These are phyloP conservation scores for Heliangelus exortis DNA, from an alignment of 2,797 vertebrate species.

Conservation along the genomic window DNA sequence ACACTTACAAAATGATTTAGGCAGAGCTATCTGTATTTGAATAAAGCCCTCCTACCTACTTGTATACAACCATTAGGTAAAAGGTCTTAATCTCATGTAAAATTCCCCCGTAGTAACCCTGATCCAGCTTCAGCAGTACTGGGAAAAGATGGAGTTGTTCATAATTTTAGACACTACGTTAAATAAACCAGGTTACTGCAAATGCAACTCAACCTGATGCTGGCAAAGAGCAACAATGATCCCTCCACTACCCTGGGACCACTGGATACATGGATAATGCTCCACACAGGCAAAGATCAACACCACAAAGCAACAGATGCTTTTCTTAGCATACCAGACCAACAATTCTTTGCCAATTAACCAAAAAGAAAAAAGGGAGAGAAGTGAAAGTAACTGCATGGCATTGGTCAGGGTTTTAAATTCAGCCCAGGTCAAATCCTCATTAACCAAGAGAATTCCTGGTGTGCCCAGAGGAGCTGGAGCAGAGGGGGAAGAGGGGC, in stretches of 20 bases:
- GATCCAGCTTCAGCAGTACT: background rate
- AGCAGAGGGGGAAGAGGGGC: background rate
- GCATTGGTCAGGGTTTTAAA: background rate
- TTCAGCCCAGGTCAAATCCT: background rate
- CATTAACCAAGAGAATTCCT: background rate
- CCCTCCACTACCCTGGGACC: too few species aligned
- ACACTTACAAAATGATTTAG: conserved; percentile 60
- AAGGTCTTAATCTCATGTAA: conserved; percentile 30
- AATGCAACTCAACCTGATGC: background rate
- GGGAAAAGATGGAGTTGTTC: background rate
- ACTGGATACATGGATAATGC: accelerated
- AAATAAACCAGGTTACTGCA: background rate
- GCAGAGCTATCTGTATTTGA: conserved; percentile 68
- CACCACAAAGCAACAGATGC: background rate
- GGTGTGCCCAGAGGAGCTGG: background rate
- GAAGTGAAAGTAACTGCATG: background rate
- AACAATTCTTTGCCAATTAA: background rate
- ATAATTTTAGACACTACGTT: background rate
- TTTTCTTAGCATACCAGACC: background rate
- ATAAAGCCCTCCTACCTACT: conserved; percentile 64
- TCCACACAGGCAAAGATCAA: background rate
- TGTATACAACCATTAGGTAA: conserved; percentile 53
- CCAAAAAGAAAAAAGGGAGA: background rate
- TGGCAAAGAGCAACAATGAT: background rate
- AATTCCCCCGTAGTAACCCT: conserved; percentile 18